Percentiles rank a stretch among this genome's conserved stretches.
Conservation (phyloP, 2,888 invertebrate species). For the Tribolium freemani region DNA sequence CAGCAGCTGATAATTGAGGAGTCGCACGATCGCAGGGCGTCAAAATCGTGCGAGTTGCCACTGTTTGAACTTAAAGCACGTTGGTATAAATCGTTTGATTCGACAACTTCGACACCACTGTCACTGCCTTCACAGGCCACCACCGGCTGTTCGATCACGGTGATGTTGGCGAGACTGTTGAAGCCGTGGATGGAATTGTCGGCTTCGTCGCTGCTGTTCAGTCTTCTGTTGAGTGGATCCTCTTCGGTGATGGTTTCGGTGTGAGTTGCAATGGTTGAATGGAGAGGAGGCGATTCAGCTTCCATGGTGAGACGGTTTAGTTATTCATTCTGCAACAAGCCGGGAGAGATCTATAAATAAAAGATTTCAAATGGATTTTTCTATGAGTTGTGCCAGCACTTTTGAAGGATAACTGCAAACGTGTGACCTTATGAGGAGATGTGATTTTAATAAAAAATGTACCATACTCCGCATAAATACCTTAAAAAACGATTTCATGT, state of each 20-base stretch:
- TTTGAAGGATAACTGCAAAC: conserved; percentile 24
- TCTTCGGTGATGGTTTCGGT: conserved; percentile 32
- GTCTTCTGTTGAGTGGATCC: conserved; percentile 33
- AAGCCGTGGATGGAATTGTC: conserved; percentile 63
- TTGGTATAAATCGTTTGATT: conserved; percentile 68
- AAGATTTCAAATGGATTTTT: conserved; percentile 18
- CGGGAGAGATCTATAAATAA: conserved; percentile 40
- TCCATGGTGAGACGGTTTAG: conserved; percentile 43
- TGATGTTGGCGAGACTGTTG: conserved; percentile 54
- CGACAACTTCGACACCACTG: conserved; percentile 82
- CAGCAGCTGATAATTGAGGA: conserved; percentile 85
- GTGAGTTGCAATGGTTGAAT: conserved; percentile 37
- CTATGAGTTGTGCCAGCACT: not conserved
- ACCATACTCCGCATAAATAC: no score
- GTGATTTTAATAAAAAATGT: conserved; percentile 2
- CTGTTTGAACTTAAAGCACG: conserved; percentile 73
- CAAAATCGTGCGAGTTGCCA: conserved; percentile 74
- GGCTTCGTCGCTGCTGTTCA: conserved; percentile 48
- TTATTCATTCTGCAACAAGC: conserved; percentile 50
- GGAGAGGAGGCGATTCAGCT: conserved; percentile 47
- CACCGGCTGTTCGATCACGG: conserved; percentile 59
- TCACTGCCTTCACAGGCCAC: conserved; percentile 78
- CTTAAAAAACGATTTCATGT: no score
- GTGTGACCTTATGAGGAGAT: conserved; percentile 12
- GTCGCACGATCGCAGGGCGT: conserved; percentile 78